These are phyloP conservation scores for Leptobrachium ailaonicum DNA, from an alignment of 2,113 vertebrate genomes.

Conservation along the genomic window DNA sequence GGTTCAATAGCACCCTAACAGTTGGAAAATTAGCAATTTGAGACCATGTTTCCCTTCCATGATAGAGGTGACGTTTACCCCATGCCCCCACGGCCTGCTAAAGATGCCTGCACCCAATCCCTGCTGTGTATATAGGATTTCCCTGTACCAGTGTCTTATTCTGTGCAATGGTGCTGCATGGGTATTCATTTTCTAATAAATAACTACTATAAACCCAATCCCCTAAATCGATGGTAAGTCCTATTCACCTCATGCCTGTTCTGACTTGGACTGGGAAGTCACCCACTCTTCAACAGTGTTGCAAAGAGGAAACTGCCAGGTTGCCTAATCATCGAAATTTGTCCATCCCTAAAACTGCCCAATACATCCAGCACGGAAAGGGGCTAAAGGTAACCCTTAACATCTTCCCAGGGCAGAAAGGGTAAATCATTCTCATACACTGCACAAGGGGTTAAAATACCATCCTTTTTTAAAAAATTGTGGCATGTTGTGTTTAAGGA, in stretches of 20 bases:
- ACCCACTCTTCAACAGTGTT: constrained; percentile 4
- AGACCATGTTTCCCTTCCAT: constrained; percentile 19
- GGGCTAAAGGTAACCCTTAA: neutral
- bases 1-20: constrained; percentile 17
- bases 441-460: constrained; percentile 16
- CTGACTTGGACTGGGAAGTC: constrained; percentile 21
- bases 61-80: neutral
- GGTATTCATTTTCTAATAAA: constrained; percentile 44
- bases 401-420: constrained; percentile 3
- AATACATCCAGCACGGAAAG: constrained; percentile 24
- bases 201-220: constrained; percentile 16
- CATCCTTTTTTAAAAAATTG: constrained; percentile 40
- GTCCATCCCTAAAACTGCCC: constrained; percentile 17
- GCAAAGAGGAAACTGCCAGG: constrained; percentile 26
- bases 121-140: constrained; percentile 40
- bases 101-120: constrained; percentile 34
- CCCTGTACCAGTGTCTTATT: constrained; percentile 50
- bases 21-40: constrained; percentile 24
- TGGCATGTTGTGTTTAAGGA: constrained; percentile 65
- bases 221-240: constrained; percentile 15
- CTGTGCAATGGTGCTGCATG: constrained; percentile 50
- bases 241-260: constrained; percentile 33
- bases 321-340: constrained; percentile 13
- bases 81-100: neutral
- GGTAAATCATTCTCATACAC: neutral